These are phyloP conservation scores for Bilobella aurantiaca DNA, from an alignment of 1,140 invertebrate species.

Conservation along the genomic window DNA sequence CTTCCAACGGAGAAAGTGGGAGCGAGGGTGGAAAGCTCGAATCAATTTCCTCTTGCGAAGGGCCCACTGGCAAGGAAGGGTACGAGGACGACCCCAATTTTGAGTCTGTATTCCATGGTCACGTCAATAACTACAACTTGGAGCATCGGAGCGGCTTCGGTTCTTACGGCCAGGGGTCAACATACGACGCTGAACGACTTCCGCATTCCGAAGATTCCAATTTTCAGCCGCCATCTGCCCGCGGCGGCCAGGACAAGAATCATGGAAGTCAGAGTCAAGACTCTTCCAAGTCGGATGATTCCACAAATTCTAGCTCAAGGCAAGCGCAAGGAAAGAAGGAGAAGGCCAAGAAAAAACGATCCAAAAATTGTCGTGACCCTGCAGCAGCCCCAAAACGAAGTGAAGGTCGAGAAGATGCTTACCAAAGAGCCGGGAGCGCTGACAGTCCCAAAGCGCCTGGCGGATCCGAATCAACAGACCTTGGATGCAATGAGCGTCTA, in stretches of 20 bases:
- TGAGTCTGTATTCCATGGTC: constrained; percentile 5
- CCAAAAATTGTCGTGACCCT: neutral
- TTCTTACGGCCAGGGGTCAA: neutral
- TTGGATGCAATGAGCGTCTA: too few species aligned
- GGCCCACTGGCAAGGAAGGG: constrained; percentile 9
- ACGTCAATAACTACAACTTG: neutral
- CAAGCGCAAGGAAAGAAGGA: constrained; percentile 1
- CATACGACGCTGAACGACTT: neutral
- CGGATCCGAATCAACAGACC: too few species aligned
- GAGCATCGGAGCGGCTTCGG: neutral
- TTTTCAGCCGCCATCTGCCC: neutral
- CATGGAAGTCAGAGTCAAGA: neutral
- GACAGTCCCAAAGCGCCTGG: too few species aligned
- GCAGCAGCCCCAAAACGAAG: too few species aligned
- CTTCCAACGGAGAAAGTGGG: constrained; percentile 7
- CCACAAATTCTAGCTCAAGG: neutral
- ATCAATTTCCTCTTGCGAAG: constrained; percentile 23
- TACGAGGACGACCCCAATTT: constrained; percentile 13
- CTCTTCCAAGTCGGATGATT: constrained; percentile 1
- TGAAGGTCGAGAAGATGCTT: neutral
- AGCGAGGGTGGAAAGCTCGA: too few species aligned
- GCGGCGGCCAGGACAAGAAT: neutral
- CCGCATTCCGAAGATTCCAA: neutral
- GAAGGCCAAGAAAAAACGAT: constrained; percentile 3
- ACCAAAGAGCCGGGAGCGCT: neutral